Percentiles rank a stretch among this genome's conserved stretches.
These are phyloP conservation scores for Zoanthus gigantus DNA, from an alignment of 92 coral and sea anemone species.

Conservation along the genomic window DNA sequence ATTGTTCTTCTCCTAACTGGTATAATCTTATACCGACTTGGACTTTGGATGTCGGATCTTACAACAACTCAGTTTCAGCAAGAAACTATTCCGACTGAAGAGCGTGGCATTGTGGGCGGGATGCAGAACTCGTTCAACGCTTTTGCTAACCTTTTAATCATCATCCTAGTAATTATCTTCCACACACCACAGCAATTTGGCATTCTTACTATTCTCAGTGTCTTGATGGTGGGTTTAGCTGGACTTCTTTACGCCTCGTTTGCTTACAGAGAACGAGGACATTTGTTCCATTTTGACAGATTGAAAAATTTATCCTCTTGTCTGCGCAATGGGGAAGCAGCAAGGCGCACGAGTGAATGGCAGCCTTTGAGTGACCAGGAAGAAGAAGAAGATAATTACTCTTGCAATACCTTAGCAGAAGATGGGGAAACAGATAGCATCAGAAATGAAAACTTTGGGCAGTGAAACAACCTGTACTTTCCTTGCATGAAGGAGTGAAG, in stretches of 20 bases:
- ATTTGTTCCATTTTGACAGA: slow-evolving; percentile 88
- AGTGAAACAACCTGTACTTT: background rate
- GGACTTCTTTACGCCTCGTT: slow-evolving; percentile 83
- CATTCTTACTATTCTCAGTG: slow-evolving; percentile 79
- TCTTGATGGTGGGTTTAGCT: slow-evolving; percentile 80
- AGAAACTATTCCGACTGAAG: slow-evolving; percentile 85
- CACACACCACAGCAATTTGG: slow-evolving; percentile 93
- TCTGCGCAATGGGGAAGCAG: slow-evolving; percentile 48
- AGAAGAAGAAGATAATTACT: slow-evolving; percentile 6
- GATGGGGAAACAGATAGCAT: slow-evolving; percentile 2
- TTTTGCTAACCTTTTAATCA: slow-evolving; percentile 72
- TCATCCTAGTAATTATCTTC: slow-evolving; percentile 73
- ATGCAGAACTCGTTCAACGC: slow-evolving; percentile 91
- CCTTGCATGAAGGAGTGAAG: no score
- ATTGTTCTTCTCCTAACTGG: slow-evolving; percentile 87
- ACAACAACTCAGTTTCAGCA: slow-evolving; percentile 89
- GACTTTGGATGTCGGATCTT: slow-evolving; percentile 94
- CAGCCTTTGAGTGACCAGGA: slow-evolving; percentile 25
- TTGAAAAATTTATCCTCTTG: slow-evolving; percentile 57
- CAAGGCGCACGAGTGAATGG: slow-evolving; percentile 12
- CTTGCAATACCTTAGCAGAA: background rate
- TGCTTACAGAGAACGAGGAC: slow-evolving; percentile 88
- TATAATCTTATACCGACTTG: slow-evolving; percentile 85
- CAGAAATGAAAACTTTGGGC: slow-evolving; percentile 32
- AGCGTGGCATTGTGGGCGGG: slow-evolving; percentile 96